Percentiles rank a stretch among this genome's conserved stretches.
Conservation (phyloP, 1,140 invertebrate genomes). For the Sminthurides bifidus region DNA sequence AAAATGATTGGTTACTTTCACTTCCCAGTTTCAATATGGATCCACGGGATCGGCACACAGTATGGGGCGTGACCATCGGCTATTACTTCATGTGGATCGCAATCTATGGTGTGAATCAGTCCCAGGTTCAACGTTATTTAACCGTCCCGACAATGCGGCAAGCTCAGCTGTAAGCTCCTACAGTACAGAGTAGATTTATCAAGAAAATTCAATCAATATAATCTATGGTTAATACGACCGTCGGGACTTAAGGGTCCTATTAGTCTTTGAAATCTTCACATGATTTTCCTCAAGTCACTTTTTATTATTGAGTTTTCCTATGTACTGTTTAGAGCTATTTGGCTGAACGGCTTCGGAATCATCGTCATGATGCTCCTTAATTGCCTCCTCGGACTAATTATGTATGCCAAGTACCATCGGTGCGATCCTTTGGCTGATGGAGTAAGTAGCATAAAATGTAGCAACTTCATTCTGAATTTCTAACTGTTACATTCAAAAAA, state of each 20-base stretch:
- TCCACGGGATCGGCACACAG: slow-evolving; percentile 73
- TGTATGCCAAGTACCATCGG: slow-evolving; percentile 63
- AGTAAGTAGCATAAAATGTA: too few relatives aligned
- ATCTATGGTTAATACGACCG: too few relatives aligned
- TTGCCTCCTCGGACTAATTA: slow-evolving; percentile 71
- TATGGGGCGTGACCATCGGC: slow-evolving; percentile 78
- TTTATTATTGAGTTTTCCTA: too few relatives aligned
- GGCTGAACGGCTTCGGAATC: slow-evolving; percentile 52
- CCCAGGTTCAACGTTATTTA: slow-evolving; percentile 83
- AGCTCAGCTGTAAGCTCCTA: slow-evolving; percentile 33
- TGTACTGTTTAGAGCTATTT: slow-evolving; percentile 45
- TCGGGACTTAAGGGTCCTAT: too few relatives aligned
- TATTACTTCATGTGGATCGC: slow-evolving; percentile 83
- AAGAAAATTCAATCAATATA: background rate
- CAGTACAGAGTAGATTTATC: background rate
- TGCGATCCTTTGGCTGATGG: slow-evolving; percentile 69
- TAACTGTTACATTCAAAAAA: background rate
- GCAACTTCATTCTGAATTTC: background rate
- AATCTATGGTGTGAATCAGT: slow-evolving; percentile 83
- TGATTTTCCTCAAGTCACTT: too few relatives aligned
- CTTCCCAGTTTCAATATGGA: slow-evolving; percentile 57
- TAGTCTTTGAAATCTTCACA: too few relatives aligned
- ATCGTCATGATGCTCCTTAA: slow-evolving; percentile 56
- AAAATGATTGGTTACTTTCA: too few relatives aligned
- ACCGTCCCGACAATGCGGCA: slow-evolving; percentile 50